Base-by-base conservation (phyloP, 2,113 vertebrate genomes). In the Myocastor coypus region DNA sequence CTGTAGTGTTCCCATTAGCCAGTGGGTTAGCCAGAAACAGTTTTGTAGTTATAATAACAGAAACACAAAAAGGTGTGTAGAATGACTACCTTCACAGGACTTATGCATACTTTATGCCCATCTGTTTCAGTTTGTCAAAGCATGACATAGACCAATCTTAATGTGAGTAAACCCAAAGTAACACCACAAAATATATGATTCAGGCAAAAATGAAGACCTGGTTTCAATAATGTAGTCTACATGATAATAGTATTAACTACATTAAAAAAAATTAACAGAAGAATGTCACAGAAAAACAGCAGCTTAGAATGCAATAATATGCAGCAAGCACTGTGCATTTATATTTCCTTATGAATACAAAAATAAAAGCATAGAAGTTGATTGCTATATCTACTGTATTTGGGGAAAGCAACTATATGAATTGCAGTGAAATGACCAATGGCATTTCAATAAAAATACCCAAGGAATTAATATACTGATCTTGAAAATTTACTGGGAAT, bases 401-500 rank as follows among this genome's bases (percentile, higher is more conserved):
- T 83, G 17, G 42, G 83, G 55, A 66, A 1, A 87, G 57, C 42
- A 91, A 30, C 90, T 69, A 80, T 17, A 17, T 78, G 24, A 55
- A 69, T 32, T 55, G 13, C 1, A 84, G 34, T 14, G 37, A 93
- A 50, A 6, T 68, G 6, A 52, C 24, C 13, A 22, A 52, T 82
- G 22, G n/a, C 19, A 52, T 55, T 94, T 95, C 69, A 28, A 77
- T 63, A 63, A 81, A 83, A 83, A 94, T 12, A 1, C 3, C 14
- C 73, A 37, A 93, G 34, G 9, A 66, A n/a, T 69, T 83, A 81
- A 66, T 9, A 40, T 50, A 75, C 24, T n/a, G 52, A 77, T 77
- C 88, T 66, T 77, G 22, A 95, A 91, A 69, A 40, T 87, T 93
- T 73, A 66, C 34, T 80, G 7, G n/a, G 59, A 83, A 28, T 73